Conservation (phyloP, 2,113 vertebrate species). For the Tyrannus savana region DNA sequence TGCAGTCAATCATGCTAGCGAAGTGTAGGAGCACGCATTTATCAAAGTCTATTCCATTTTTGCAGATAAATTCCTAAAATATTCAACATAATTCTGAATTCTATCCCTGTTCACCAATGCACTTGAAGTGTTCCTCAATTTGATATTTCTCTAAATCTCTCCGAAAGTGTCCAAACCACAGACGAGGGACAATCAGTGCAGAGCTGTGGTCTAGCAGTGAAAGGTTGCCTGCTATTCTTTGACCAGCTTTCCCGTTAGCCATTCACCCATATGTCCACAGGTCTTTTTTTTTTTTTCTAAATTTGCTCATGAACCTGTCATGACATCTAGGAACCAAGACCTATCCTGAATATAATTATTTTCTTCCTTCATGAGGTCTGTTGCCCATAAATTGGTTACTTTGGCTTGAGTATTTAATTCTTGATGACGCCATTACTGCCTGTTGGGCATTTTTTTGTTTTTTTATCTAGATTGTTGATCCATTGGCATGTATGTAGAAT, state of each 20-base stretch:
- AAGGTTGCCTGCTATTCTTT: not conserved
- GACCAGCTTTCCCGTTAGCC: not conserved
- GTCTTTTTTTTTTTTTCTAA: not conserved
- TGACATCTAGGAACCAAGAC: not conserved
- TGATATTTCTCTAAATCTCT: not conserved
- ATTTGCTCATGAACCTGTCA: not conserved
- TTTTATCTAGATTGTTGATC: not conserved
- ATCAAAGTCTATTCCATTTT: not conserved
- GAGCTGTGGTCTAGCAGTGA: not conserved
- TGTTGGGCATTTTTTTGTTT: not conserved
- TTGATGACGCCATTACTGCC: not conserved
- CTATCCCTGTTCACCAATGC: not conserved
- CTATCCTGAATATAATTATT: not conserved
- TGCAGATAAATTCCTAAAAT: not conserved
- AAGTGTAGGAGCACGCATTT: not conserved
- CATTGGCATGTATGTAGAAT: not conserved
- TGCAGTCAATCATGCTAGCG: not conserved
- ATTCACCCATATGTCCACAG: not conserved
- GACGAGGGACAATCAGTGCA: not conserved
- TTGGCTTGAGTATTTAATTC: not conserved
- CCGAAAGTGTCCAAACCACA: not conserved
- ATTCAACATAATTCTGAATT: not conserved
- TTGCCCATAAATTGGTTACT: rapidly evolving
- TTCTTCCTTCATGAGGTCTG: not conserved
- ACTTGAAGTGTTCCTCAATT: not conserved